These are phyloP conservation scores for Yponomeuta plumbellus DNA, from an alignment of 2,888 invertebrate species.

Conservation along the genomic window DNA sequence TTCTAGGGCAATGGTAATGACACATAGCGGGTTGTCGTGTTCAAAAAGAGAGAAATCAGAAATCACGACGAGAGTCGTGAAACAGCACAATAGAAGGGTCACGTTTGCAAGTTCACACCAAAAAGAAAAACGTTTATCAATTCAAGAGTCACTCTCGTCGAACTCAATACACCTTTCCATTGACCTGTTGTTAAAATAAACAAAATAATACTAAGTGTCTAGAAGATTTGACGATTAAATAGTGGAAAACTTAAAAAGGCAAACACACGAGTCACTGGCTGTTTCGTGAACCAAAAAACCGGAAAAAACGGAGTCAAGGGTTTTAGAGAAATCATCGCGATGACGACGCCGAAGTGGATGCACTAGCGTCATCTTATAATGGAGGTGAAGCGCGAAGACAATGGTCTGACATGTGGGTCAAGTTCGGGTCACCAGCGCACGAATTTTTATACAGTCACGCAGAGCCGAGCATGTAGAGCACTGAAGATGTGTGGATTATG, in stretches of 20 bases:
- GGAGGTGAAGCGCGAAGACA: conserved; percentile 41
- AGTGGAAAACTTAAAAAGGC: not conserved
- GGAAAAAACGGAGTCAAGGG: not conserved
- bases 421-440: conserved; percentile 53
- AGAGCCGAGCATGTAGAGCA: conserved; percentile 25
- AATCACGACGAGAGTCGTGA: conserved; percentile 65
- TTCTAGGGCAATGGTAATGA: conserved; percentile 47
- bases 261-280: not conserved
- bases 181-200: not conserved
- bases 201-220: not conserved
- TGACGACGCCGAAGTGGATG: not conserved
- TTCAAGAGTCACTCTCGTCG: not conserved
- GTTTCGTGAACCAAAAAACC: not conserved
- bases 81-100: conserved; percentile 47
- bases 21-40: conserved; percentile 56
- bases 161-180: not conserved
- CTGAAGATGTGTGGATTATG: not conserved
- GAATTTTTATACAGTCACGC: conserved; percentile 44
- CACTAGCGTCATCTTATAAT: not conserved
- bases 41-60: conserved; percentile 48
- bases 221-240: not conserved
- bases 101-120: conserved; percentile 15
- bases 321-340: not conserved
- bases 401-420: conserved; percentile 68
- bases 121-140: not conserved